phyloP scores from a whole-genome alignment of 2,113 vertebrate species.

The Antennarius striatus region DNA sequence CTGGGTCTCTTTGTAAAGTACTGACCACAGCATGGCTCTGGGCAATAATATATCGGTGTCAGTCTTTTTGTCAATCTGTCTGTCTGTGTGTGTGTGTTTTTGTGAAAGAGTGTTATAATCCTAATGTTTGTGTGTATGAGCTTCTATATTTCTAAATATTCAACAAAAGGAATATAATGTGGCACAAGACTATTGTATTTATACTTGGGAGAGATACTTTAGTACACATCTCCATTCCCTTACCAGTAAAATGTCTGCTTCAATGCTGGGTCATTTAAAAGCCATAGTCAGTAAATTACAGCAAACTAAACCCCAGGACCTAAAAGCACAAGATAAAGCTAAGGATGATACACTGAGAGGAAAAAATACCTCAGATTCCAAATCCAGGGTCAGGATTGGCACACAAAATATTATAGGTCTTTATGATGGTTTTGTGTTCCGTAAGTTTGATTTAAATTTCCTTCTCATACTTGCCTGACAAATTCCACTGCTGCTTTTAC shows the following conservation, averaged over 20 bases:
- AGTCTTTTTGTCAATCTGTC: constrained; percentile 28
- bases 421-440: constrained; percentile 27
- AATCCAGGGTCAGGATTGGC: constrained; percentile 69
- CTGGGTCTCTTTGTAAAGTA: constrained; percentile 21
- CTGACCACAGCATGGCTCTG: constrained; percentile 51
- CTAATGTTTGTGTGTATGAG: constrained; percentile 15
- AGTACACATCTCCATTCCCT: constrained; percentile 55
- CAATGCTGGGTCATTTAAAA: constrained; percentile 54
- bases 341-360: constrained; percentile 59
- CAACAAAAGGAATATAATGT: background rate
- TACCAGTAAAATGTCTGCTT: constrained; percentile 72
- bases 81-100: constrained; percentile 33
- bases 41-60: constrained; percentile 10
- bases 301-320: constrained; percentile 48
- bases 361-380: constrained; percentile 44
- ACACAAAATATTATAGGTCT: constrained; percentile 26
- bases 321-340: constrained; percentile 49
- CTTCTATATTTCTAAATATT: constrained; percentile 12
- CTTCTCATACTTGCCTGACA: too few species aligned
- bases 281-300: constrained; percentile 46
- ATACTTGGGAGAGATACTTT: constrained; percentile 12
- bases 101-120: constrained; percentile 16
- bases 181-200: background rate
- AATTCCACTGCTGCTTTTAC: constrained; percentile 4
- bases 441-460: background rate